A percentile compares a stretch with the other conserved stretches of the same genome.
phyloP scores from a whole-genome alignment of 23 tunicate genomes.

The Ciona savignyi region DNA sequence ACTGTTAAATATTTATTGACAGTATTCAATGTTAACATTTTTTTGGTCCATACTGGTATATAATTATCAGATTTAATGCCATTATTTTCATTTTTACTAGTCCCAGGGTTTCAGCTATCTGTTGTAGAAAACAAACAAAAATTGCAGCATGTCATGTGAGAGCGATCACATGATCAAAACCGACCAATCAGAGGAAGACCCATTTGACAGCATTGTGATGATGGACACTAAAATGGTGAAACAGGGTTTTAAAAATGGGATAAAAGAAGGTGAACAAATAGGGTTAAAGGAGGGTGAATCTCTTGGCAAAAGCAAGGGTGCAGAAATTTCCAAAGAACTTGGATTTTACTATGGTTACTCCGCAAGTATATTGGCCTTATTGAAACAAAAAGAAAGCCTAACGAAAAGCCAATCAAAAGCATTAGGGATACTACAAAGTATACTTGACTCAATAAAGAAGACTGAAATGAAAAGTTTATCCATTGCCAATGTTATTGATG shows the following conservation, averaged over 20 bases:
- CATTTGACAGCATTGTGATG: conserved; percentile 13
- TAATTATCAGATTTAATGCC: no score
- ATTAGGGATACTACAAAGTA: neutral
- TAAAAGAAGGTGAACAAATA: conserved; percentile 6
- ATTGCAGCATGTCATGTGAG: neutral
- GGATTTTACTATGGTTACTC: conserved; percentile 40
- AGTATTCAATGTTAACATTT: no score
- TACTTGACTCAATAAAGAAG: neutral
- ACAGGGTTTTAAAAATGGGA: conserved; percentile 19
- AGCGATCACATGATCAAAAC: neutral
- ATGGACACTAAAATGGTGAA: conserved; percentile 2
- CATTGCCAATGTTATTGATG: neutral
- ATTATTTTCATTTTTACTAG: no score
- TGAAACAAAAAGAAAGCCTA: neutral
- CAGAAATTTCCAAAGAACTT: conserved; percentile 20
- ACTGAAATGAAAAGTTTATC: neutral
- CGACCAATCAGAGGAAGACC: conserved; percentile 2
- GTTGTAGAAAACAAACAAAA: no score
- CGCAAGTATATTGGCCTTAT: conserved; percentile 1
- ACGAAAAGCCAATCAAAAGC: neutral
- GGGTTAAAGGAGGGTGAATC: conserved; percentile 31
- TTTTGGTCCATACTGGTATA: no score
- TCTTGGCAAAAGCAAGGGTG: conserved; percentile 31
- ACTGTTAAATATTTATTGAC: no score
- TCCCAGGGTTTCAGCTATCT: no score